phyloP scores from a whole-genome alignment of 2,113 vertebrate species.

The Seriola quinqueradiata region DNA sequence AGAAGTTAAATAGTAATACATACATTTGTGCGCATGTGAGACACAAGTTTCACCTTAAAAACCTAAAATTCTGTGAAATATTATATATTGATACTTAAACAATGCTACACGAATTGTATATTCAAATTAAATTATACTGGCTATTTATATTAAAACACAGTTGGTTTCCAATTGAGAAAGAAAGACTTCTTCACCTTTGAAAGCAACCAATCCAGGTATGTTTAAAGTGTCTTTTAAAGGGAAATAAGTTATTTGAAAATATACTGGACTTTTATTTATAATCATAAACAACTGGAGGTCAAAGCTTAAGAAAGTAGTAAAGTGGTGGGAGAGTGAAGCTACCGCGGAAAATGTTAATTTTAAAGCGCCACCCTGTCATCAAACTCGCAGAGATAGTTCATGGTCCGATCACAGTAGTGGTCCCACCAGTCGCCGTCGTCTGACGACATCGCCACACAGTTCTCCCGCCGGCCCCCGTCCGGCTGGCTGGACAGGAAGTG shows the following conservation, averaged over 20 bases:
- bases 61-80: not conserved
- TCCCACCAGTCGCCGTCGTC: conserved; percentile 96
- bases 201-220: not conserved
- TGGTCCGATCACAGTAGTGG: conserved; percentile 90
- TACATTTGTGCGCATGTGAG: conserved; percentile 4
- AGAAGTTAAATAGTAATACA: not conserved
- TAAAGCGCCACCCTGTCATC: conserved; percentile 81
- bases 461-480: conserved; percentile 90
- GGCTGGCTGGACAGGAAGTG: conserved; percentile 90
- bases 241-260: conserved; percentile 46
- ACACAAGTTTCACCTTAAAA: not conserved
- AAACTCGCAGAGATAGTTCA: conserved; percentile 93
- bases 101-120: not conserved
- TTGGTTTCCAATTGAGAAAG: not conserved
- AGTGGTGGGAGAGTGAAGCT: not conserved
- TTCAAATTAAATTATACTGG: not conserved
- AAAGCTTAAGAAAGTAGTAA: not conserved
- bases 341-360: conserved; percentile 4
- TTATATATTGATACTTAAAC: not conserved
- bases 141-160: not conserved
- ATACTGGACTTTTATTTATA: conserved; percentile 16
- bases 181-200: not conserved
- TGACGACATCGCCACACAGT: conserved; percentile 92
- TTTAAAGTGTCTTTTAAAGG: not conserved
- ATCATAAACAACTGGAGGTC: not conserved